phyloP scores from a whole-genome alignment of 92 coral and sea anemone genomes.

The Phenganax marumi region DNA sequence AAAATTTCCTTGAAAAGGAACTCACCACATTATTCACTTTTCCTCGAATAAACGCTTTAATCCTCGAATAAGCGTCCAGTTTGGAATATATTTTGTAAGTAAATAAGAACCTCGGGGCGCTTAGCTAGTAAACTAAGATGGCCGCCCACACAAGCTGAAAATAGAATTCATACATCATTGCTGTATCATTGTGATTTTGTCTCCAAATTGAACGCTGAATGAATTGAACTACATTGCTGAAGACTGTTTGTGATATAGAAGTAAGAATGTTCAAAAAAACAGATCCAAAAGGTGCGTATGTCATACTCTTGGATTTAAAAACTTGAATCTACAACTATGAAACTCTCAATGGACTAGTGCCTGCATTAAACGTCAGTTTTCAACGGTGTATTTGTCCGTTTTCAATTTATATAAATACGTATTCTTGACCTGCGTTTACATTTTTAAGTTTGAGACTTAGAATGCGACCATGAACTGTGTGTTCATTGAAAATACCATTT shows the following conservation, averaged over 20 bases:
- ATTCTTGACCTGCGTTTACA: not conserved
- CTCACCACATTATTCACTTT: too few species aligned
- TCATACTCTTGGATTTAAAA: not conserved
- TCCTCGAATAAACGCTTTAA: too few species aligned
- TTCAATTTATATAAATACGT: not conserved
- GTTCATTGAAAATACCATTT: not conserved
- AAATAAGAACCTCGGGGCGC: not conserved
- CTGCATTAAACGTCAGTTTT: too few species aligned
- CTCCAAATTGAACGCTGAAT: not conserved
- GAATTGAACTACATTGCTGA: not conserved
- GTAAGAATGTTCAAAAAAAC: constrained; percentile 62
- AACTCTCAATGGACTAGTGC: too few species aligned
- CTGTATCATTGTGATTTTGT: not conserved
- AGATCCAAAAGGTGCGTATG: constrained; percentile 61
- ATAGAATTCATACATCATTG: constrained; percentile 29
- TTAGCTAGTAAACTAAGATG: constrained; percentile 16
- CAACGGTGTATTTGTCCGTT: too few species aligned
- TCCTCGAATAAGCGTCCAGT: too few species aligned
- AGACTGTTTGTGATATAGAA: not conserved
- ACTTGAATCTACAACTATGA: not conserved
- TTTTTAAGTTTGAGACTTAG: not conserved
- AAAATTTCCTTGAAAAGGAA: too few species aligned
- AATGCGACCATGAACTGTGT: not conserved
- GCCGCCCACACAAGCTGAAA: constrained; percentile 21
- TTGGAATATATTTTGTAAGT: too few species aligned